These are phyloP conservation scores for Dendrophyllia cribrosa DNA, from an alignment of 64 coral and sea anemone species.

Conservation along the genomic window DNA sequence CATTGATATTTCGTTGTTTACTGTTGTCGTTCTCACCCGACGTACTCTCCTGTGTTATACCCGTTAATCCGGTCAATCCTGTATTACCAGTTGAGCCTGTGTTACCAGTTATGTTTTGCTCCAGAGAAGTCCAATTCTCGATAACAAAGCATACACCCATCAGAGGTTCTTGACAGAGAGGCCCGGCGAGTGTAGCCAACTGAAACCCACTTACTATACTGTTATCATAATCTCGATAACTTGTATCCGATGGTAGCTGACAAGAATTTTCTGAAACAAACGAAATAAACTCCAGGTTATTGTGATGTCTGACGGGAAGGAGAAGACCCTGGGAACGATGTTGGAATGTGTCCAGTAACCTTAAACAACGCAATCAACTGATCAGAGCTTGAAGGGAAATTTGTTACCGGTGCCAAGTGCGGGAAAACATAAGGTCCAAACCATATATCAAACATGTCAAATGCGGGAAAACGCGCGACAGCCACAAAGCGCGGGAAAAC, in stretches of 20 bases:
- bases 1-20: not conserved
- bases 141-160: constrained; percentile 98
- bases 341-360: no score
- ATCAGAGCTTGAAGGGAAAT: no score
- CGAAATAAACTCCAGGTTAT: not conserved
- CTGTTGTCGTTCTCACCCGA: not conserved
- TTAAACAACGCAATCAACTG: no score
- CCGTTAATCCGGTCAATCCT: constrained; percentile 10
- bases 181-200: constrained; percentile 84
- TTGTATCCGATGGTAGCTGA: not conserved
- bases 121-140: constrained; percentile 74
- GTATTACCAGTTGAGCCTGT: not conserved
- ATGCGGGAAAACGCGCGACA: no score
- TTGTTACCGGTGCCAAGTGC: no score
- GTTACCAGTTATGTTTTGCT: not conserved
- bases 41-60: not conserved
- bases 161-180: constrained; percentile 94
- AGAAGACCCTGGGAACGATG: no score
- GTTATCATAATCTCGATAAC: constrained; percentile 84
- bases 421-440: no score
- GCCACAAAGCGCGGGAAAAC: no score
- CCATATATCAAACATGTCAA: no score
- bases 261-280: not conserved
- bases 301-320: no score
- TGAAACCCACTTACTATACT: constrained; percentile 95